Evolutionary conservation across 2,888 invertebrate species (phyloP), one percentile per base, ranked within the genome.

Genomic region (Dasypolia templi): DNA sequence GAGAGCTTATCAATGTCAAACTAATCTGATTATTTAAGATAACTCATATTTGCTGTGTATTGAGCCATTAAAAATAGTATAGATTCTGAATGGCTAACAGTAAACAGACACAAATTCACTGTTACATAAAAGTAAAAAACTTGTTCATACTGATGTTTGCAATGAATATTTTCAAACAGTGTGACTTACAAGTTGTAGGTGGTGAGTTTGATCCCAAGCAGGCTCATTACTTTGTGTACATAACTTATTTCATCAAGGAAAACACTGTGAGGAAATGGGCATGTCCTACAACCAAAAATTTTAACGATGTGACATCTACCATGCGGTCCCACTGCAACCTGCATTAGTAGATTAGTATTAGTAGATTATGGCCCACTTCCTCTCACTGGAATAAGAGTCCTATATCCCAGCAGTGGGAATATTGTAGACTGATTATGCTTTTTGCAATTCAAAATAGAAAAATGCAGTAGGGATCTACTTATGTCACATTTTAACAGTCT

Each of bases 21-120:
- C 22, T 75, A 75, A 67, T 79, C 74, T 79, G 59, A 72, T 72
- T 55, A 79, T 73, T 56, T 56, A 53, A 49, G 79, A 79, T 78
- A 78, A 58, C 39, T 59, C 14, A 46, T 44, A 51, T 35, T 72
- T 29, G n/a, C 51, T 63, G 2, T 39, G 49, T 58, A 39, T 19
- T 71, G 58, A 72, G 19, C 29, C 35, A 76, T 51, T 46, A 32
- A 26, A 51, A 53, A 72, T 59, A 46, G 29, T 46, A 58, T 51
- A 22, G 56, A 71, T 62, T 51, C 19, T 19, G 6, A 35, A n/a
- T 56, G 7, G 35, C 19, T 55, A 51, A 56, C 3, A 29, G 14
- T 58, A n/a, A 42, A 42, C 42, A 56, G 39, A 19, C 19, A 35
- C 3, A 32, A 56, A 49, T 14, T 58, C 2, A 26, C 39, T 49